Base-by-base conservation (phyloP, 2,113 vertebrate genomes). In the Numenius arquata region DNA sequence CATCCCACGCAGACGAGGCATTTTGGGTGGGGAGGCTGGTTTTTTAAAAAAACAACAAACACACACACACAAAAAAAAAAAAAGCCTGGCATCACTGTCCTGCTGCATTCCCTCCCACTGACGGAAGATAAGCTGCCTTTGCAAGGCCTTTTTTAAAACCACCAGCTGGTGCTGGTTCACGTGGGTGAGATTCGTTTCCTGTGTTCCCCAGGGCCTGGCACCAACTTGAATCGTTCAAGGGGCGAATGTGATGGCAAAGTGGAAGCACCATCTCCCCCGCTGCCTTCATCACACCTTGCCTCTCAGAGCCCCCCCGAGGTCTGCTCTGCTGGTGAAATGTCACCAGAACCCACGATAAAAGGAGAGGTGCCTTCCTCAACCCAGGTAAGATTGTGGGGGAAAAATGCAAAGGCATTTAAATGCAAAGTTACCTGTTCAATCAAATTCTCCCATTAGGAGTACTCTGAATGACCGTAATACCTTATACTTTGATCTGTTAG, bases 171-270 rank as follows among this genome's bases (percentile, higher is more conserved):
- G 98, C 98, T 94, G 75, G 89, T 98, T 98, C 99, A 98, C 97
- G 96, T 98, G 98, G 98, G 98, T 99, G 98, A 99, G 98, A 99
- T 97, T 98, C 97, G 96, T 99, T 98, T 99, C 99, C 99, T 99
- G 98, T 99, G 98, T 98, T 99, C 98, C 98, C 98, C 99, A 99
- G 99, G 98, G 98, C 98, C 98, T 97, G 98, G 98, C 98, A 97
- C 96, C 98, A 98, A 95, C 90, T 97, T 94, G 65, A 96, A 95
- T 95, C 98, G 40, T 97, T 98, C 97, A 95, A 98, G 98, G 98
- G 98, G 98, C 95, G 97, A 97, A 95, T 95, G 97, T 97, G 98
- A 98, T 97, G 97, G 98, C 98, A 98, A 98, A 98, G 97, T 97
- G 95, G 98, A 98, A 97, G 96, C 93, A 81, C 98, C 97, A 91